A percentile compares a stretch with the other conserved stretches of the same genome.
Conservation (phyloP, 2,888 invertebrate species). For the Plemyria rubiginata region DNA sequence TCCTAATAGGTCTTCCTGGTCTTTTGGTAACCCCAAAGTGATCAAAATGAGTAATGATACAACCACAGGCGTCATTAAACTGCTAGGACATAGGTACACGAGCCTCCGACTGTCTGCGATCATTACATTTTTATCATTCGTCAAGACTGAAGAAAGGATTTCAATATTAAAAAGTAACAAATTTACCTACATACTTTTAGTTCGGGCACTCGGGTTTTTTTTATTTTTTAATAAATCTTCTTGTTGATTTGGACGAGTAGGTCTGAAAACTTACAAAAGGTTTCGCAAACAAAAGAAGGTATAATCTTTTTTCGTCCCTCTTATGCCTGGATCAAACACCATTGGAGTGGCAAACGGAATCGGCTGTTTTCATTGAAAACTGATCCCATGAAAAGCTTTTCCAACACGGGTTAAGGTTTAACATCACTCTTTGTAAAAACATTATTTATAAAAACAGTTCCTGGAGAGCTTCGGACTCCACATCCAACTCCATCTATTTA, state of each 20-base stretch:
- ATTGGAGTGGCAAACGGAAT: constrained; percentile 54
- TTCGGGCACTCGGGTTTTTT: too few species aligned
- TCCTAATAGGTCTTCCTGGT: too few species aligned
- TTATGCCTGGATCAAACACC: constrained; percentile 49
- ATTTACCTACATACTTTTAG: too few species aligned
- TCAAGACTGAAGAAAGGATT: too few species aligned
- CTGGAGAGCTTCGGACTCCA: constrained; percentile 15
- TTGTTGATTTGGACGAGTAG: constrained; percentile 30
- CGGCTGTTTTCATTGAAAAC: constrained; percentile 68
- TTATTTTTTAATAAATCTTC: too few species aligned
- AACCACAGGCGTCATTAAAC: too few species aligned
- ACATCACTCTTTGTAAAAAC: constrained; percentile 51
- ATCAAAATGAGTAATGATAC: too few species aligned
- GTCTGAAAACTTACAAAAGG: constrained; percentile 33
- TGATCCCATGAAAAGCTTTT: constrained; percentile 57
- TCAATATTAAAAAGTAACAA: too few species aligned
- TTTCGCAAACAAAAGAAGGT: constrained; percentile 47
- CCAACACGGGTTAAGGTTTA: constrained; percentile 51
- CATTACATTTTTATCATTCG: too few species aligned
- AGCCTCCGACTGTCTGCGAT: too few species aligned
- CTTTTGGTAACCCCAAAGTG: too few species aligned
- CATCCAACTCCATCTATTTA: constrained; percentile 35
- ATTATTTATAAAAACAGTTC: constrained; percentile 51
- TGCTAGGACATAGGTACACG: too few species aligned
- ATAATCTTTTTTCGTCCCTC: constrained; percentile 53